Evolutionary conservation across 2,113 vertebrate species (phyloP).

Genomic region (Myiozetetes cayanensis): DNA sequence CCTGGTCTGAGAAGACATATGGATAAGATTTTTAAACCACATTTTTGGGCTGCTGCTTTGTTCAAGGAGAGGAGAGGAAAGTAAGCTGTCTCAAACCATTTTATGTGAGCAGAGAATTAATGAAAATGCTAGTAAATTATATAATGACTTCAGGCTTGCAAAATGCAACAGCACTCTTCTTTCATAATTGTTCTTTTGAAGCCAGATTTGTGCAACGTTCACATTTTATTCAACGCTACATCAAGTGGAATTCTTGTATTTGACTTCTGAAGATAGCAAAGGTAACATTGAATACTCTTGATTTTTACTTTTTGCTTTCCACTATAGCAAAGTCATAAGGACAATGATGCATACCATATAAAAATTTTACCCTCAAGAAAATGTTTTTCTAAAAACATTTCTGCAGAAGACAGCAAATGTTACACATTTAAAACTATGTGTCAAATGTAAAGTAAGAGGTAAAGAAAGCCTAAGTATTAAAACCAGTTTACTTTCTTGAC

Average conservation of each 20-base stretch:
- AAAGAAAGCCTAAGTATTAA: background rate
- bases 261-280: background rate
- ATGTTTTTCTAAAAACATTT: background rate
- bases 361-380: background rate
- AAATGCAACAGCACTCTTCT: background rate
- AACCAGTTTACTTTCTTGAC: background rate
- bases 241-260: background rate
- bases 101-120: background rate
- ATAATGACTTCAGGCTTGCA: constrained; percentile 3
- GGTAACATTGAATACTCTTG: background rate
- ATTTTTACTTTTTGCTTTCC: background rate
- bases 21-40: background rate
- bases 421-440: background rate
- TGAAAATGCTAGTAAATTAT: constrained; percentile 9
- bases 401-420: background rate
- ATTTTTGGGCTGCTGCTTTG: background rate
- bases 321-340: background rate
- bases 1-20: background rate
- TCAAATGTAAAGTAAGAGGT: background rate
- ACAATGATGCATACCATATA: background rate
- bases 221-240: background rate
- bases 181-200: background rate
- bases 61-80: background rate
- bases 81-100: background rate
- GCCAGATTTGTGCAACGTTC: background rate